A percentile compares a stretch with the other conserved stretches of the same genome.
phyloP scores from a whole-genome alignment of 2,113 vertebrate species.

The Lamprologus callipterus region DNA sequence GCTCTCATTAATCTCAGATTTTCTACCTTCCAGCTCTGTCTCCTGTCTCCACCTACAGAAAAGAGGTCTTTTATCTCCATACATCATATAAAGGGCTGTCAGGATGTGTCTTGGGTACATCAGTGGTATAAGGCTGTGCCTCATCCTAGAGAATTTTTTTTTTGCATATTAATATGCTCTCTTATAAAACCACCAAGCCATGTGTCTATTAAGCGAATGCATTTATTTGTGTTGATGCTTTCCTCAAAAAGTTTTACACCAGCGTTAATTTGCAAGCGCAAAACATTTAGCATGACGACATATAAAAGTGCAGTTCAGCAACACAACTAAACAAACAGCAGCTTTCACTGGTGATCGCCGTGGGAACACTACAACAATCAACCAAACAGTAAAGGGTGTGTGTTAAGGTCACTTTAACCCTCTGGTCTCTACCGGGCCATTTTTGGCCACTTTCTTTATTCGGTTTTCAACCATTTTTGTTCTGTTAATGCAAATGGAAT shows the following conservation, averaged over 20 bases:
- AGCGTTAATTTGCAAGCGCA: not conserved
- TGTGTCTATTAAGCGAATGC: not conserved
- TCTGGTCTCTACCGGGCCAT: no score
- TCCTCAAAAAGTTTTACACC: not conserved
- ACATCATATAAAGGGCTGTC: conserved; percentile 39
- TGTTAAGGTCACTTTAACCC: not conserved
- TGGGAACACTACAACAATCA: not conserved
- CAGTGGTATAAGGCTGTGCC: not conserved
- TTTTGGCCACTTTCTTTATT: no score
- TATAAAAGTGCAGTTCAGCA: not conserved
- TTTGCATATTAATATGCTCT: conserved; percentile 7
- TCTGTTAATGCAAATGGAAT: no score
- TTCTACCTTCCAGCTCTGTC: conserved; percentile 16
- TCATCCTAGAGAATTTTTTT: not conserved
- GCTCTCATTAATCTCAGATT: conserved; percentile 31
- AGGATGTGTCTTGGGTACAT: conserved; percentile 17
- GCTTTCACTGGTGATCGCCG: rapidly evolving
- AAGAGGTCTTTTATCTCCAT: conserved; percentile 47
- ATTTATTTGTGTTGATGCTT: not conserved
- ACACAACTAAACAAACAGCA: not conserved
- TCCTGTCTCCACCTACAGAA: conserved; percentile 39
- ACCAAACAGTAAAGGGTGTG: not conserved
- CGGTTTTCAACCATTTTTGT: no score
- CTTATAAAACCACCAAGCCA: not conserved
- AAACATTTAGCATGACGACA: not conserved